Evolutionary conservation across 2,888 invertebrate species (phyloP), one percentile per base, ranked within the genome.

Genomic region (Platypus cylindrus): DNA sequence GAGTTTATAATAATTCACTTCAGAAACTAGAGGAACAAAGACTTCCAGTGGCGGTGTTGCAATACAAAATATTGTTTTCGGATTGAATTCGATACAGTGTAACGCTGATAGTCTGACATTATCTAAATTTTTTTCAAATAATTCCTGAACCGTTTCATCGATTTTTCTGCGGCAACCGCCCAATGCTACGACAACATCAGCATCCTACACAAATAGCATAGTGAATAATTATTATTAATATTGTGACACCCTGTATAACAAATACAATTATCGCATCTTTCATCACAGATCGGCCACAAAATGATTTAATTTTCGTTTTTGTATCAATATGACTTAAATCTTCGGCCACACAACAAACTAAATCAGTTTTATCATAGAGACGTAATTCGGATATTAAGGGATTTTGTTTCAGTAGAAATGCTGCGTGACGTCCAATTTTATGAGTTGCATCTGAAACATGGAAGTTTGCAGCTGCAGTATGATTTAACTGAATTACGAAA

Each of bases 301-400:
- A 61, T 2, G 58, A 48, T 33, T 40, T 48, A 3, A 60, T 43
- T 44, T 44, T 45, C 2, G 54, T 45, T 28, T 46, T 51, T 1
- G 59, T 60, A 43, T 60, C 59, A 15, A 61, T 57, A 20, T 55
- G 51, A 34, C 53, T 54, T 23, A 62, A 45, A 45, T 62, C 62
- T 17, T 53, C 41, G 3, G 51, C 58, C 3, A 56, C 42, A 2
- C 44, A 46, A 38, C 50, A 50, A 7, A 52, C 44, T 23, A 45
- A 44, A 15, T 45, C 41, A 9, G 45, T 41, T 28, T 45, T 50
- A 20, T 59, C 59, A 38, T 55, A 57, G 5, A 62, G 37, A 18
- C 58, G 43, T 12, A 62, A 36, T 38, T 59, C 58, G 3, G 55
- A 47, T 13, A 60, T 47, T 3, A 48, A 16, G 1, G 49, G 48